Base-by-base conservation (phyloP, 2,888 invertebrate species). In the Thyatira batis region DNA sequence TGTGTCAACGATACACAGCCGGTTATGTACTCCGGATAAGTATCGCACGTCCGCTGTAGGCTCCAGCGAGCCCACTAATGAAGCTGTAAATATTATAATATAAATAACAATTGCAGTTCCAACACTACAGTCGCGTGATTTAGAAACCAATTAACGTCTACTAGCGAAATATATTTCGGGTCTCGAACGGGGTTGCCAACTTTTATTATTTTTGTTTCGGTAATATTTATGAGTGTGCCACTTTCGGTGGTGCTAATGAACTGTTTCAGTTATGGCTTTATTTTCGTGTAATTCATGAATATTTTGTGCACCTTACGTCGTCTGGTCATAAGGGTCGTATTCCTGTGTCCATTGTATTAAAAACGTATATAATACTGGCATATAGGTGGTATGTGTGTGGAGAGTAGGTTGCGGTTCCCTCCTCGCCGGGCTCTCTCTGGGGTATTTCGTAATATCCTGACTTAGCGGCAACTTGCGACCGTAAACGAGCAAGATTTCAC, bases 121-220 rank as follows among this genome's bases (percentile, higher is more conserved):
- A 64, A 62, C 57, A 60, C 52, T 56, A 54, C 58, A 44, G 59
- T 73, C 45, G 72, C 73, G 69, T 73, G 73, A 69, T 72, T 68
- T 55, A 59, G 55, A 45, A 62, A 58, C 63, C 69, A 72, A 73
- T 72, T 73, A 69, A 56, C 64, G 67, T 65, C 58, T 39, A 33
- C 39, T 53, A 28, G 51, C 52, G 48, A 55, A 63, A 58, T 59
- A 30, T 61, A 61, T 69, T 68, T 58, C 45, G 57, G 55, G 17
- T 45, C 63, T 59, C 49, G 52, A 17, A n/a, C 44, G 9, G 48
- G 48, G 48, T 20, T 48, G 48, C n/a, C 45, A 20, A 45, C 45
- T 45, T 45, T n/a, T 21, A 20, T 45, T 21, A 21, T 45, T 45
- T 45, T 45, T 20, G 23, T 45, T 45, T 10, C 6, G 6, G 23